These are phyloP conservation scores for Smittia sp. DNA, from an alignment of 2,888 invertebrate species.

Conservation along the genomic window DNA sequence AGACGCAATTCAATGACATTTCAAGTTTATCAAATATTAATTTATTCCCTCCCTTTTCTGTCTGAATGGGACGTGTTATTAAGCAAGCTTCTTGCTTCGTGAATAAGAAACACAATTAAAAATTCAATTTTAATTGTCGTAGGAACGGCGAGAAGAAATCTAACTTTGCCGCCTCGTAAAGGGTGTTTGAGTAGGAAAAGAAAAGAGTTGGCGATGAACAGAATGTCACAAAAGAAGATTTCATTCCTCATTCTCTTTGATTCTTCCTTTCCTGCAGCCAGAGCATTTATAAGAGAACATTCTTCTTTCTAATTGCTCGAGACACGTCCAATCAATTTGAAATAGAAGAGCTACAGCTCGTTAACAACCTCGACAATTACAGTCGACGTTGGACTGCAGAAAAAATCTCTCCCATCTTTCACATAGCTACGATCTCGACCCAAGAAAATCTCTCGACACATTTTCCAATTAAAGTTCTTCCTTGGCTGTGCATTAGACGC, in stretches of 20 bases:
- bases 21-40: conserved; percentile 3
- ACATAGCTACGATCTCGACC: neutral
- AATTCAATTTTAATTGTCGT: conserved; percentile 1
- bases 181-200: neutral
- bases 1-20: neutral
- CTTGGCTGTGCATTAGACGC: neutral
- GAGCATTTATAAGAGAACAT: neutral
- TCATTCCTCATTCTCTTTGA: neutral
- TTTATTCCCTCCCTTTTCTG: neutral
- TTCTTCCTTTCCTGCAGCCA: neutral
- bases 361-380: neutral
- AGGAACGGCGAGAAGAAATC: neutral
- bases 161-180: neutral
- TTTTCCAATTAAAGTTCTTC: neutral
- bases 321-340: conserved; percentile 12
- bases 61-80: neutral
- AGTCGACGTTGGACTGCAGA: neutral
- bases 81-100: neutral
- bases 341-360: conserved; percentile 1
- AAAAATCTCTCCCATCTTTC: neutral
- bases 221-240: neutral
- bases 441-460: neutral
- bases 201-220: neutral
- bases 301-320: neutral
- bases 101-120: neutral